These are phyloP conservation scores for Atrina japonica DNA, from an alignment of 2,888 invertebrate species.

Conservation along the genomic window DNA sequence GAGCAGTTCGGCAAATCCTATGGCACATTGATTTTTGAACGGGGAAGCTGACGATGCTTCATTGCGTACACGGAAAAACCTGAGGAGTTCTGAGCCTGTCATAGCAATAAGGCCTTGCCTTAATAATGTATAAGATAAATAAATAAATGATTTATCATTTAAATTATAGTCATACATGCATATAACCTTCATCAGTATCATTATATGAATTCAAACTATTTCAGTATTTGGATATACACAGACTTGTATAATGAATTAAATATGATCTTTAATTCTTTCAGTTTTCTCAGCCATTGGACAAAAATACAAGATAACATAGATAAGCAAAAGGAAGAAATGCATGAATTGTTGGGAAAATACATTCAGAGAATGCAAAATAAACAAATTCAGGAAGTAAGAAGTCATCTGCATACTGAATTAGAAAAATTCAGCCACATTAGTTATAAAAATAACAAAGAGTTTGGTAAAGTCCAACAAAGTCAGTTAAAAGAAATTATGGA, in stretches of 20 bases:
- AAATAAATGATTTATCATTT: no score
- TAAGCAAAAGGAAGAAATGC: slow-evolving; percentile 56
- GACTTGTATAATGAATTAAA: neutral
- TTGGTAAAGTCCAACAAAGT: slow-evolving; percentile 36
- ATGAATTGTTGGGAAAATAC: slow-evolving; percentile 51
- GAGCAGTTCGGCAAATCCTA: no score
- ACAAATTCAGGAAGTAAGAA: slow-evolving; percentile 49
- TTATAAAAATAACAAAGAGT: slow-evolving; percentile 19
- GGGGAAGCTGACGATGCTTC: no score
- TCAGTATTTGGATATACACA: neutral
- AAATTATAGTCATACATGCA: neutral
- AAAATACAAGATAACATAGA: slow-evolving; percentile 56
- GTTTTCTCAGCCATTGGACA: slow-evolving; percentile 42
- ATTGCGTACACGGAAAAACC: no score
- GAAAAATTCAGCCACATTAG: slow-evolving; percentile 28
- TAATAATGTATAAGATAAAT: no score
- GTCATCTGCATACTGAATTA: slow-evolving; percentile 46
- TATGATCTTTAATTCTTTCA: slow-evolving; percentile 15
- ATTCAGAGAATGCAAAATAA: slow-evolving; percentile 54
- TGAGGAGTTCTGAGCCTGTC: no score
- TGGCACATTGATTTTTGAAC: no score
- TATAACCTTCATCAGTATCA: neutral
- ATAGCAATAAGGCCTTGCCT: no score
- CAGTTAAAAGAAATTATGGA: slow-evolving; percentile 43
- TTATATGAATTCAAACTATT: neutral